Conservation (phyloP, 2,888 invertebrate genomes). For the Ecdyonurus torrentis region DNA sequence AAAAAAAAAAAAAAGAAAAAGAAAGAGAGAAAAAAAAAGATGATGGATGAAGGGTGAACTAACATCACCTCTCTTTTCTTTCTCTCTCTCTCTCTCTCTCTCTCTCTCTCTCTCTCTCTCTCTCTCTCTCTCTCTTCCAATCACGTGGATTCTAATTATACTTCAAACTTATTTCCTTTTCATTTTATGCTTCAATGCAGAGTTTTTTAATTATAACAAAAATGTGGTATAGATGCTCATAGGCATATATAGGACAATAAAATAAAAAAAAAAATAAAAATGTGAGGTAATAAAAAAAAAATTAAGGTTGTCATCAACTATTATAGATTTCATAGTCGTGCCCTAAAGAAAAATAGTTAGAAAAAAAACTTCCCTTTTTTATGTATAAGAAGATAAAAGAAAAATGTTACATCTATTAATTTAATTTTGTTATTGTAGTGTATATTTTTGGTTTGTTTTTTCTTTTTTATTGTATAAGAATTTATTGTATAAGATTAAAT, state of each 20-base stretch:
- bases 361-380: neutral
- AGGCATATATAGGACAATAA: neutral
- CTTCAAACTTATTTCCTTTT: neutral
- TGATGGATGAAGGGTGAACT: neutral
- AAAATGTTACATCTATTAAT: too few species aligned
- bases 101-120: too few species aligned
- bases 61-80: neutral
- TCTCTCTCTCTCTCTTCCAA: neutral
- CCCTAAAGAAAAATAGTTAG: neutral
- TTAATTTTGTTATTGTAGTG: too few species aligned
- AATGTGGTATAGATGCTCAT: neutral
- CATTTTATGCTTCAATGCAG: neutral
- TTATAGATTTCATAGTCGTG: neutral
- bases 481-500: too few species aligned
- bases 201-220: neutral
- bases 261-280: neutral
- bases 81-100: too few species aligned
- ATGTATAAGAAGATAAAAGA: neutral
- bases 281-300: too few species aligned
- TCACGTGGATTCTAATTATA: neutral
- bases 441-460: too few species aligned
- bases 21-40: too few species aligned
- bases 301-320: neutral
- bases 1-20: too few species aligned
- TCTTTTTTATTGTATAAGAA: too few species aligned